Conservation (phyloP, 1,140 invertebrate species). For the Homarus americanus region DNA sequence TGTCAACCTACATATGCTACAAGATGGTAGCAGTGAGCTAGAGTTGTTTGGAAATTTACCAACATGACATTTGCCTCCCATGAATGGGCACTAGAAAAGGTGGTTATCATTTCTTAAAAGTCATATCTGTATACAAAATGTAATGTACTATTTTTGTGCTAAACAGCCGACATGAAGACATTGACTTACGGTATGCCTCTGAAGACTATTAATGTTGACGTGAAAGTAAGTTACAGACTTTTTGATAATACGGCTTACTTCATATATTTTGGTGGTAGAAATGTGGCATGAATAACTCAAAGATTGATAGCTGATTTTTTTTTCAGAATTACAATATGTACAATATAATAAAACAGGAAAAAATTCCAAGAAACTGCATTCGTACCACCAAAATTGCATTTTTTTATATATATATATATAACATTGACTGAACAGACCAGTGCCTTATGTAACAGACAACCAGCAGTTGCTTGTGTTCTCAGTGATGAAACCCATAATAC, state of each 20-base stretch:
- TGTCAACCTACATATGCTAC: background rate
- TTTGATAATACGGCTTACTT: background rate
- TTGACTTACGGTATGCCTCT: background rate
- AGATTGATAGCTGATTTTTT: background rate
- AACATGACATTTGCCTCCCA: too few species aligned
- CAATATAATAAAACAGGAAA: too few species aligned
- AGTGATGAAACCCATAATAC: constrained; percentile 35
- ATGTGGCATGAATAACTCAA: background rate
- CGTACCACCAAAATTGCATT: background rate
- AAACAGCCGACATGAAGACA: background rate
- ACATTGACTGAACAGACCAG: constrained; percentile 7
- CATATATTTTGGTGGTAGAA: background rate
- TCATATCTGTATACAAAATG: too few species aligned
- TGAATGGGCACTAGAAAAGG: too few species aligned
- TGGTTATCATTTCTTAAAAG: too few species aligned
- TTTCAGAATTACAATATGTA: background rate
- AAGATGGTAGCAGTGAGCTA: background rate
- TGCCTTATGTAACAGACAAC: constrained; percentile 37
- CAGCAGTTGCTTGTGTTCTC: constrained; percentile 42
- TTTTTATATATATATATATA: background rate
- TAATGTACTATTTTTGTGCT: background rate
- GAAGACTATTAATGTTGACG: background rate
- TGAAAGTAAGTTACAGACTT: background rate
- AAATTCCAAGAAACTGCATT: background rate
- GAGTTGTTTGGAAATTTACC: background rate